A percentile compares a stretch with the other conserved stretches of the same genome.
Evolutionary conservation across 2,113 vertebrate species (phyloP).

Genomic region (Bubo scandiacus): DNA sequence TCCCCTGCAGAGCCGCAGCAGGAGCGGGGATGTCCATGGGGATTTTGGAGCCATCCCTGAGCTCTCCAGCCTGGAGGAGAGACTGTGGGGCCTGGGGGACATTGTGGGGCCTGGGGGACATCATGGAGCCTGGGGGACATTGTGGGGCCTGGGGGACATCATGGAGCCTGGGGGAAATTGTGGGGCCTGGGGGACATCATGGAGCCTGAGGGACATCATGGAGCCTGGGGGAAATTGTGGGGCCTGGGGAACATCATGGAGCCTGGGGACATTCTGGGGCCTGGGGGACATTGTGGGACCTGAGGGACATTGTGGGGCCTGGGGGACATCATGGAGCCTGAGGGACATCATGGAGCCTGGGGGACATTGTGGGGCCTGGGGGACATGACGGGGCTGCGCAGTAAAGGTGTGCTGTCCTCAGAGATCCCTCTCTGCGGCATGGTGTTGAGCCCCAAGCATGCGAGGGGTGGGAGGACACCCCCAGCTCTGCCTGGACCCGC

Average conservation of each 20-base stretch:
- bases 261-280: no score
- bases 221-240: neutral
- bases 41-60: no score
- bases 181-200: neutral
- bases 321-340: neutral
- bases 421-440: neutral
- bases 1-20: no score
- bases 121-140: neutral
- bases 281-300: no score
- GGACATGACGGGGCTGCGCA: neutral
- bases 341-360: neutral
- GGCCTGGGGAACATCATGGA: neutral
- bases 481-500: neutral
- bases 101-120: neutral
- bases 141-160: neutral
- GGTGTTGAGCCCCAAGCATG: neutral
- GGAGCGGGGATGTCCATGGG: no score
- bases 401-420: neutral
- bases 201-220: no score
- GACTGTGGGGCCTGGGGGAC: no score
- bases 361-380: neutral
- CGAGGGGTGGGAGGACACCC: no score
- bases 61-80: no score
- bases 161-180: neutral
- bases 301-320: neutral